A percentile compares a stretch with the other conserved stretches of the same genome.
These are phyloP conservation scores for Peromyscus eremicus DNA, from an alignment of 2,797 vertebrate species.

Conservation along the genomic window DNA sequence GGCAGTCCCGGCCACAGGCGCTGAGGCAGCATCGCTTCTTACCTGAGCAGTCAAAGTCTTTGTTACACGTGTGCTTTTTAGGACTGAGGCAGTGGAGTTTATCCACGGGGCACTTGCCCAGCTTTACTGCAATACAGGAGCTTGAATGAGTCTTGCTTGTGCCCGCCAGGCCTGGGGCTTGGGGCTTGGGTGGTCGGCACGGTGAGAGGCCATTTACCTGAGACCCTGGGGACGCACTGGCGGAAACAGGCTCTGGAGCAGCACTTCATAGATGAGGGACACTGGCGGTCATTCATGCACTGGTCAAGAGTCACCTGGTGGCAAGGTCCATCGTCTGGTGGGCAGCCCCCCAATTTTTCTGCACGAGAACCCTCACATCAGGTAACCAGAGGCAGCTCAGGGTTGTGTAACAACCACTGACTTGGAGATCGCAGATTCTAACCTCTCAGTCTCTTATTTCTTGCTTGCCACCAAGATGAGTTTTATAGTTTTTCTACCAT, in stretches of 20 bases:
- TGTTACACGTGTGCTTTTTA: constrained; percentile 64
- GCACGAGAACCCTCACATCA: constrained; percentile 49
- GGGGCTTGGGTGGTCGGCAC: not conserved
- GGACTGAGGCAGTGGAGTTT: constrained; percentile 51
- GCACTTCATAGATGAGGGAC: constrained; percentile 69
- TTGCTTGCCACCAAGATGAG: not conserved
- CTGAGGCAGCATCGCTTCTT: constrained; percentile 28
- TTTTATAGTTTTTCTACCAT: not conserved
- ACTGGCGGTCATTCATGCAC: constrained; percentile 66
- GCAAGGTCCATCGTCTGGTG: constrained; percentile 63
- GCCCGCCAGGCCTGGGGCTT: not conserved
- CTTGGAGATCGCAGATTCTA: not conserved
- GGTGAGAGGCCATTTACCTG: constrained; percentile 33
- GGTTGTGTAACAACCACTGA: accelerated
- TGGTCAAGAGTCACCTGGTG: not conserved
- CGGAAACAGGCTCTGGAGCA: constrained; percentile 71
- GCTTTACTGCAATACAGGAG: constrained; percentile 72
- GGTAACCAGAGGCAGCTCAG: not conserved
- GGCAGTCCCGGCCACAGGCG: constrained; percentile 79
- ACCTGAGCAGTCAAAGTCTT: constrained; percentile 12
- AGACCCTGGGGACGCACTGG: constrained; percentile 70
- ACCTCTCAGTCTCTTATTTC: not conserved
- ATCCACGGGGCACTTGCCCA: constrained; percentile 61
- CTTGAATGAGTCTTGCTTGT: not conserved
- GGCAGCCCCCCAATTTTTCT: constrained; percentile 78